Conservation (phyloP, 2,113 vertebrate genomes). For the Cairina moschata region DNA sequence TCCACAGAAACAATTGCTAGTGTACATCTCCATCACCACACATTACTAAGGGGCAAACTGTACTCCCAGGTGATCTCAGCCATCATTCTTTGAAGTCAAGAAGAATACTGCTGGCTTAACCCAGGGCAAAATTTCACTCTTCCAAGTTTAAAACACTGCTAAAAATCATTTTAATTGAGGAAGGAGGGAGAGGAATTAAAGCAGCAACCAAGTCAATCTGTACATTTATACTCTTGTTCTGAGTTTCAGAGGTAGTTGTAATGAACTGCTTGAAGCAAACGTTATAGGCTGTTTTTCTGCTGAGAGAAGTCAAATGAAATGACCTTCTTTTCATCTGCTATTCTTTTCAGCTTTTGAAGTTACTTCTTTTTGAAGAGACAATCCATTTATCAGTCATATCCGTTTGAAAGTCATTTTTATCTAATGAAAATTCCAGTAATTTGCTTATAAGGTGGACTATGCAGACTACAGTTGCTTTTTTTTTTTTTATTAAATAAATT, state of each 20-base stretch:
- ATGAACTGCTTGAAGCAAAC: slow-evolving; percentile 29
- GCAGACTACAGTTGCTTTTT: not conserved
- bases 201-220: not conserved
- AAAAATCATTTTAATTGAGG: not conserved
- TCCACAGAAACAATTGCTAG: not conserved
- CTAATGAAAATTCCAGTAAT: not conserved
- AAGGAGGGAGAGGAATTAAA: not conserved
- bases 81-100: not conserved
- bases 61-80: not conserved
- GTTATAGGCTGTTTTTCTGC: slow-evolving; percentile 34
- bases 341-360: slow-evolving; percentile 47
- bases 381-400: slow-evolving; percentile 3
- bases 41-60: not conserved
- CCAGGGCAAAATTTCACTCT: not conserved
- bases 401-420: not conserved
- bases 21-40: not conserved
- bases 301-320: slow-evolving; percentile 54
- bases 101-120: not conserved
- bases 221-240: not conserved
- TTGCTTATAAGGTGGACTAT: not conserved
- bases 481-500: not conserved
- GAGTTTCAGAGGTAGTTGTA: slow-evolving; percentile 24
- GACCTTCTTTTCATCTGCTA: slow-evolving; percentile 17
- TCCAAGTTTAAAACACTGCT: not conserved
- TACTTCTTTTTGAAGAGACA: not conserved